Base-by-base conservation (phyloP, 2,797 vertebrate genomes). In the Alectoris magna region DNA sequence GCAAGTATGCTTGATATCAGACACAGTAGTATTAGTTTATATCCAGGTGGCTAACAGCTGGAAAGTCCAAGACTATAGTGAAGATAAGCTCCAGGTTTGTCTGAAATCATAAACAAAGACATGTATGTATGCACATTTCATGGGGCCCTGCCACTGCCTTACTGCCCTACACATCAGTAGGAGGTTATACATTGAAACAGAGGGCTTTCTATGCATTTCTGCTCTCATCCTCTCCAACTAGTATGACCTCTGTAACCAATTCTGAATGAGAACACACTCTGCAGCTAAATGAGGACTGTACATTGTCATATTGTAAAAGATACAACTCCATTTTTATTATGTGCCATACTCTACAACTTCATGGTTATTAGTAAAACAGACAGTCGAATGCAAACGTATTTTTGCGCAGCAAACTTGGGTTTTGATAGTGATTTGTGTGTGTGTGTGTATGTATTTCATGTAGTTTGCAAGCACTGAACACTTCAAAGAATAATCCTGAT, bases 31-130 rank as follows among this genome's bases (percentile, higher is more conserved):
- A 9, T 44, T 63, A 24, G 49, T 70, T 93, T 79, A 36, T 55
- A 76, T n/a, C 18, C 78, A 91, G 27, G 38, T 80, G 66, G 64
- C 15, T 19, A 90, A 62, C 62, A 89, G 34, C 39, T 84, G 48
- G 39, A 67, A 84, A 68, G 43, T 39, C 36, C 56, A 21, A 71
- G 44, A n/a, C 21, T 44, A 80, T 58, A 76, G 91, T 13, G 16
- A 87, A 63, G 60, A 71, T 34, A 73, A 90, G 24, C n/a, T 59
- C 60, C 31, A 48, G 4, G 21, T 84, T 88, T 87, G 48, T 39
- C 62, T 76, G 56, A 67, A 90, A 62, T 53, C 14, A 27, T 77
- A 71, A 89, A 77, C 19, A 76, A 63, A 87, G 27, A 6, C 2
- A 1, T 43, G 3, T 22, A 48, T 34, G 14, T 67, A 49, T 44